These are phyloP conservation scores for Samia ricini DNA, from an alignment of 1,140 invertebrate genomes.

Conservation along the genomic window DNA sequence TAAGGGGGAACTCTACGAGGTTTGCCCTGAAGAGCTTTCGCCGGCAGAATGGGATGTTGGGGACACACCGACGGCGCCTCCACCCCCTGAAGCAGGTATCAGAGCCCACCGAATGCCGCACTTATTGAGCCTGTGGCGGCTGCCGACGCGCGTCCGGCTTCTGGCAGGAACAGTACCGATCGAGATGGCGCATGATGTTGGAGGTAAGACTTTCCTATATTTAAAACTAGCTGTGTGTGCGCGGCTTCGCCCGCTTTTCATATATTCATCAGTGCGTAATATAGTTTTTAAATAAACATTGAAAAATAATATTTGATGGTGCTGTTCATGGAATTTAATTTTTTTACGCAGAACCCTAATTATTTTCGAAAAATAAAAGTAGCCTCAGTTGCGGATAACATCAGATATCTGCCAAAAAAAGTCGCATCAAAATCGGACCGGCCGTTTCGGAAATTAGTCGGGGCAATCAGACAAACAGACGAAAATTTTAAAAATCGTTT, in stretches of 20 bases:
- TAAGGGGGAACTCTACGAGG: slow-evolving; percentile 80
- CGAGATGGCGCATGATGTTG: slow-evolving; percentile 77
- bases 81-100: slow-evolving; percentile 39
- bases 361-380: too few species aligned
- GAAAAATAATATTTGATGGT: too few species aligned
- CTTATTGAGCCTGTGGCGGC: slow-evolving; percentile 70
- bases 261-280: too few species aligned
- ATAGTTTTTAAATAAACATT: too few species aligned
- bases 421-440: too few species aligned
- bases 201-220: slow-evolving; percentile 56
- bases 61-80: slow-evolving; percentile 32
- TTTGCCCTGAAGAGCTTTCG: slow-evolving; percentile 72
- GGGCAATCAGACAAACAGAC: too few species aligned
- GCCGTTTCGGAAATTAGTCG: too few species aligned
- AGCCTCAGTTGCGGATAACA: background rate
- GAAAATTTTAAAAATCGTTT: background rate
- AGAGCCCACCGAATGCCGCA: slow-evolving; percentile 61
- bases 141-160: slow-evolving; percentile 76
- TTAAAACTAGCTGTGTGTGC: too few species aligned
- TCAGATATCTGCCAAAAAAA: too few species aligned
- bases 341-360: too few species aligned
- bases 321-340: too few species aligned
- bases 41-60: slow-evolving; percentile 70
- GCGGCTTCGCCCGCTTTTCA: too few species aligned
- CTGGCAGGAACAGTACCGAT: slow-evolving; percentile 77